A percentile compares a stretch with the other conserved stretches of the same genome.
Evolutionary conservation across 37 sponge, comb jelly and placozoan genomes (phyloP).

Genomic region (Spongia lamella): DNA sequence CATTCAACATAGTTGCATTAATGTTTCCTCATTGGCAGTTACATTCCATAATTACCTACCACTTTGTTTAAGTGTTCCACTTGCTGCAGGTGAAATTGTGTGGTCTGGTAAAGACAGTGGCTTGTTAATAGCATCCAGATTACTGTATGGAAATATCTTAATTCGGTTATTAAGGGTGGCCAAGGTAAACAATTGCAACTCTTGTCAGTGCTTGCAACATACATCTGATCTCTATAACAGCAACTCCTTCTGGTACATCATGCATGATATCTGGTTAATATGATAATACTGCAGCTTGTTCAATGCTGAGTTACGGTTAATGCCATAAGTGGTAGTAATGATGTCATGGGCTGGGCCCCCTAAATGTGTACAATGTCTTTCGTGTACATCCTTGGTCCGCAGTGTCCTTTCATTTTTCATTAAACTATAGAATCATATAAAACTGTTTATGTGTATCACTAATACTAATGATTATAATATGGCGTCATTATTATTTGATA

Average conservation of each 20-base stretch:
- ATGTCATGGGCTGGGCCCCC: slow-evolving; percentile 10
- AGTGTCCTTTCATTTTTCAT: too few species aligned
- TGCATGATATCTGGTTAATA: slow-evolving; percentile 36
- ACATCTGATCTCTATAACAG: too few species aligned
- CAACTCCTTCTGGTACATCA: slow-evolving; percentile 15
- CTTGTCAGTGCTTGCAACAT: too few species aligned
- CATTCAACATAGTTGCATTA: too few species aligned
- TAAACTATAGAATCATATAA: too few species aligned
- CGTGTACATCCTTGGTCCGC: slow-evolving; percentile 31
- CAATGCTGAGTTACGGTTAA: slow-evolving; percentile 1
- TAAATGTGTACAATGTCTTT: slow-evolving; percentile 18
- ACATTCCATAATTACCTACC: too few species aligned
- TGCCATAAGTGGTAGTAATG: slow-evolving; percentile 21
- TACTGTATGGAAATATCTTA: not conserved
- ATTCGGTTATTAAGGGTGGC: not conserved
- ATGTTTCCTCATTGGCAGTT: too few species aligned
- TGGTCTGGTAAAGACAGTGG: not conserved
- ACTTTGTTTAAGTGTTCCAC: slow-evolving; percentile 26
- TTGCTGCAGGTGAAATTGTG: slow-evolving; percentile 8
- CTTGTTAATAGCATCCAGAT: too few species aligned
- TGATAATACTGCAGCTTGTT: not conserved
- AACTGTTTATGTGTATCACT: too few species aligned
- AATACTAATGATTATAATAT: too few species aligned
- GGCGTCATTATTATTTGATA: not conserved
- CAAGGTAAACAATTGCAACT: not conserved